Conservation (phyloP, 2,888 invertebrate genomes). For the Iphiclides podalirius region DNA sequence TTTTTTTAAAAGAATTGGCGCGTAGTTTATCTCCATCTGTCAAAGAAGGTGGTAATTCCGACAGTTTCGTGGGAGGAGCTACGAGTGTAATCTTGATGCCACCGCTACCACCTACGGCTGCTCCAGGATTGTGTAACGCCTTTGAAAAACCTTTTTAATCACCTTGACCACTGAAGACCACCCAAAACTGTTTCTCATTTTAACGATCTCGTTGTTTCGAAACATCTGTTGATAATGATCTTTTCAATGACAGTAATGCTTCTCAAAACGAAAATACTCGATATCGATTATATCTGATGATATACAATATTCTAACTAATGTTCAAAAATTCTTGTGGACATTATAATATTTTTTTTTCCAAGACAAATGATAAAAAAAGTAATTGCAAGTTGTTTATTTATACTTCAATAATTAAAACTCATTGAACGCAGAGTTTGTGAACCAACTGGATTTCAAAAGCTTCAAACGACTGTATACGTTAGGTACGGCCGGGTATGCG, state of each 20-base stretch:
- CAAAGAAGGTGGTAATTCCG: conserved; percentile 51
- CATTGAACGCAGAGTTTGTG: too few relatives aligned
- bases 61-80: conserved; percentile 37
- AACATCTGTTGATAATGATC: background rate
- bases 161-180: conserved; percentile 37
- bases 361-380: too few relatives aligned
- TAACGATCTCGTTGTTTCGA: background rate
- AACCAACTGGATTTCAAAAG: too few relatives aligned
- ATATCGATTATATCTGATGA: too few relatives aligned
- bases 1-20: background rate
- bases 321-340: too few relatives aligned
- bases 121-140: conserved; percentile 36
- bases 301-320: too few relatives aligned
- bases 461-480: too few relatives aligned
- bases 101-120: conserved; percentile 50
- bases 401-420: too few relatives aligned
- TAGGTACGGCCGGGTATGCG: too few relatives aligned
- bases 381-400: too few relatives aligned
- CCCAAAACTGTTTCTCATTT: conserved; percentile 19
- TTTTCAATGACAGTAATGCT: background rate
- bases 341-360: too few relatives aligned
- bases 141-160: conserved; percentile 33
- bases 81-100: conserved; percentile 40
- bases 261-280: too few relatives aligned
- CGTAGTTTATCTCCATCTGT: conserved; percentile 55